Percentiles rank a stretch among this genome's conserved stretches.
Conservation (phyloP, 2,797 vertebrate species). For the Melanotaenia pygmaea region DNA sequence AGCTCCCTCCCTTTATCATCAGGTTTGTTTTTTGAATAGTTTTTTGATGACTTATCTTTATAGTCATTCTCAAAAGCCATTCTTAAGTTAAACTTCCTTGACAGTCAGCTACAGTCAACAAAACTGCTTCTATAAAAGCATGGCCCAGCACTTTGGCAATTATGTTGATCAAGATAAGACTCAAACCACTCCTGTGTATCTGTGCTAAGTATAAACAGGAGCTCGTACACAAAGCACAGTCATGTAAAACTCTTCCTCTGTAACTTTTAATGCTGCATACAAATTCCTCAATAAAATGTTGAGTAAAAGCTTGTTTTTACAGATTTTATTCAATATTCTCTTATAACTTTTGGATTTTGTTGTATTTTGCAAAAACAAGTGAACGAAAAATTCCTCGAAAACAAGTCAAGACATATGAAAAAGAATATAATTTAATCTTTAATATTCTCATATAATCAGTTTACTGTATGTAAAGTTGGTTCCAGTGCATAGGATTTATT, state of each 20-base stretch:
- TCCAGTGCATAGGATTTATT: too few relatives aligned
- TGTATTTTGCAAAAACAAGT: too few relatives aligned
- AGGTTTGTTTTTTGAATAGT: not conserved
- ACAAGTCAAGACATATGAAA: too few relatives aligned
- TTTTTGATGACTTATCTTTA: too few relatives aligned
- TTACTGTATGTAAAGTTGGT: too few relatives aligned
- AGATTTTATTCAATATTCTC: not conserved
- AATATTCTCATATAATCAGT: too few relatives aligned
- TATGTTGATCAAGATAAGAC: not conserved
- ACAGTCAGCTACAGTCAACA: not conserved
- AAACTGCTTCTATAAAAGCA: not conserved
- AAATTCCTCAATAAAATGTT: not conserved
- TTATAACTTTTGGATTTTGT: too few relatives aligned
- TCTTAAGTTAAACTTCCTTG: not conserved
- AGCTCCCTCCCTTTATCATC: not conserved
- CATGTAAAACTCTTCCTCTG: too few relatives aligned
- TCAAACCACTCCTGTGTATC: not conserved
- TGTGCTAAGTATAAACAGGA: not conserved
- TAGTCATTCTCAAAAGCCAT: too few relatives aligned
- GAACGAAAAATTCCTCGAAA: too few relatives aligned
- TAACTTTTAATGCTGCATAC: not conserved
- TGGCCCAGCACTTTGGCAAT: not conserved
- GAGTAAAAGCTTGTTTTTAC: not conserved
- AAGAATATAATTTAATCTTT: too few relatives aligned
- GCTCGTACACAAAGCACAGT: too few relatives aligned